Evolutionary conservation across 1,140 invertebrate genomes (phyloP), one percentile per base, ranked within the genome.

Genomic region (Chionoecetes opilio): DNA sequence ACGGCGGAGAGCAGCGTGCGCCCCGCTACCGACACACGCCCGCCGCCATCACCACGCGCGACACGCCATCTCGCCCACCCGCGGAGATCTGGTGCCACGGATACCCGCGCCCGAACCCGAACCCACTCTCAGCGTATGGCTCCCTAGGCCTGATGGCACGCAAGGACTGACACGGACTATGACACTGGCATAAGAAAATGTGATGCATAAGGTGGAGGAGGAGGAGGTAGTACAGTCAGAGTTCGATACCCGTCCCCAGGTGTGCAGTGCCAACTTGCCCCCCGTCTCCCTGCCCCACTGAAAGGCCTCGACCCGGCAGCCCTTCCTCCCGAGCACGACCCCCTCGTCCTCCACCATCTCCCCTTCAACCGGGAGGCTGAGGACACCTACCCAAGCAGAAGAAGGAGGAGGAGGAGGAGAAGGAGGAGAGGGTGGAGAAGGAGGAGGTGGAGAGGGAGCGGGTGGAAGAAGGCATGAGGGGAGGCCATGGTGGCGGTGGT

Each of bases 401-500:
- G 94, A 95, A 91, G 93, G 86, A 84, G 93, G 75, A 34, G 93
- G 87, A 91, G 92, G 35, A 46, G 93, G 35, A 82, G 46, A 35
- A 87, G 93, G 53, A 94, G 93, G 41, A 82, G 93, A 53, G 26
- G 82, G 89, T 41, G 89, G 90, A 63, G 89, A 46, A 95, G 90
- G 29, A 91, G 93, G 75, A 91, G 89, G 37, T 46, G 89, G 31
- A 82, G 89, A 86, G 41, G 90, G 91, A 92, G 90, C 29, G 34
- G 90, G 41, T 34, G 53, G 53, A 38, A 63, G 63, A 46, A 35
- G 87, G 86, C 46, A 94, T 88, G 93, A 91, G 35, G 29, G 90
- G 94, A 53, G 88, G 87, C 89, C 89, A 92, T 87, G 91, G 90
- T 92, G 90, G 94, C 91, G 91, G 90, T 95, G 94, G 94, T 34